phyloP scores from a whole-genome alignment of 2,113 vertebrate species.

The Pitta sordida region DNA sequence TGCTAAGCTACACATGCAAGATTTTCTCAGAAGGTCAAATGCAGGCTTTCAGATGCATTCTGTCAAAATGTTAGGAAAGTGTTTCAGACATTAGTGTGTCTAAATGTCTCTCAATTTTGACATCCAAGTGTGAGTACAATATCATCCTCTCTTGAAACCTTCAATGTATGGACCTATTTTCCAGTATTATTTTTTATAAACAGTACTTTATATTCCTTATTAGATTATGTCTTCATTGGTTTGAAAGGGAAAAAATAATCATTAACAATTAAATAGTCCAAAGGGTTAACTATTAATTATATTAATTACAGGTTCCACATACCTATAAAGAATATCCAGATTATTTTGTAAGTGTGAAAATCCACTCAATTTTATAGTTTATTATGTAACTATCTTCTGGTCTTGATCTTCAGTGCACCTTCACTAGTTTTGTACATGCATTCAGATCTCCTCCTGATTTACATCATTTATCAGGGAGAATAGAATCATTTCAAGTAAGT shows the following conservation, averaged over 20 bases:
- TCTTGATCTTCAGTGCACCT: neutral
- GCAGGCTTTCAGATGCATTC: neutral
- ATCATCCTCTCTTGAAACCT: neutral
- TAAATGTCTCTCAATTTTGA: neutral
- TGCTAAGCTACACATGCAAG: neutral
- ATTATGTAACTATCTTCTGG: neutral
- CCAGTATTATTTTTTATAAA: neutral
- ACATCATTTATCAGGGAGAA: neutral
- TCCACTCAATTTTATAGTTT: neutral
- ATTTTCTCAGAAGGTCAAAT: neutral
- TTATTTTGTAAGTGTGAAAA: neutral
- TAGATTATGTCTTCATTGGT: neutral
- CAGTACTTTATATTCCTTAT: neutral
- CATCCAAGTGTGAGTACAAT: neutral
- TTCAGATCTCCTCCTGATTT: neutral
- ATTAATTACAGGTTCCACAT: neutral
- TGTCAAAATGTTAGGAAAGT: neutral
- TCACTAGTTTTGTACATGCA: neutral
- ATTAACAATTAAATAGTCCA: neutral
- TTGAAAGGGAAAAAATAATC: neutral
- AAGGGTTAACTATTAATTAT: neutral
- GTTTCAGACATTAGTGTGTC: neutral
- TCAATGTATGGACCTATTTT: neutral
- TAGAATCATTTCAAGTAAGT: neutral
- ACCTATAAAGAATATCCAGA: neutral